Conservation (phyloP, 1,140 invertebrate genomes). For the Phymorhynchus buccinoides region DNA sequence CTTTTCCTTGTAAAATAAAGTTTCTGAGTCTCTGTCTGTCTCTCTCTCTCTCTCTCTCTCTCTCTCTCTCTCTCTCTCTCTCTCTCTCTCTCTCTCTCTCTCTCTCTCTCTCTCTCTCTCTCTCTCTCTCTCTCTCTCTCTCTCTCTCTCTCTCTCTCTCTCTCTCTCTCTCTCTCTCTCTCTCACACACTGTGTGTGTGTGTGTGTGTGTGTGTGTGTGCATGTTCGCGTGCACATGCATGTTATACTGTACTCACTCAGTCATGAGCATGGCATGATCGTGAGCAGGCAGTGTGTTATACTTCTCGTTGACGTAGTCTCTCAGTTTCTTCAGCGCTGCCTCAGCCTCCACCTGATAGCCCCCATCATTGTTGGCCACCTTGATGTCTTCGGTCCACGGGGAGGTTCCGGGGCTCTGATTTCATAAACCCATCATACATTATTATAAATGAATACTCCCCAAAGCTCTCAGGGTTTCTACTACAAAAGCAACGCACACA, state of each 20-base stretch:
- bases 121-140: neutral
- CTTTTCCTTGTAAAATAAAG: no score
- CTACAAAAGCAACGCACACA: no score
- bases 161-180: neutral
- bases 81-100: neutral
- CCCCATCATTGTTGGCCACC: neutral
- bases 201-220: conserved; percentile 17
- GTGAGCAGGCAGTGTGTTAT: neutral
- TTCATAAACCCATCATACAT: no score
- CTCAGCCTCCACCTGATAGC: neutral
- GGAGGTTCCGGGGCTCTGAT: no score
- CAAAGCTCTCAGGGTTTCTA: no score
- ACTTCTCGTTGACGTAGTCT: neutral
- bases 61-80: neutral
- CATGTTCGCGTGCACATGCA: neutral
- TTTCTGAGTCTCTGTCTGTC: neutral
- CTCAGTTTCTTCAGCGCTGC: neutral
- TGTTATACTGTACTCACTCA: neutral
- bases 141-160: neutral
- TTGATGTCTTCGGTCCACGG: conserved; percentile 19
- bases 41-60: neutral
- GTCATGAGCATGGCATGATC: conserved; percentile 21
- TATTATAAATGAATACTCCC: no score
- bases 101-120: neutral
- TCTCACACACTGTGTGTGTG: neutral